Conservation (phyloP, 2,113 vertebrate species). For the Lophura nycthemera region DNA sequence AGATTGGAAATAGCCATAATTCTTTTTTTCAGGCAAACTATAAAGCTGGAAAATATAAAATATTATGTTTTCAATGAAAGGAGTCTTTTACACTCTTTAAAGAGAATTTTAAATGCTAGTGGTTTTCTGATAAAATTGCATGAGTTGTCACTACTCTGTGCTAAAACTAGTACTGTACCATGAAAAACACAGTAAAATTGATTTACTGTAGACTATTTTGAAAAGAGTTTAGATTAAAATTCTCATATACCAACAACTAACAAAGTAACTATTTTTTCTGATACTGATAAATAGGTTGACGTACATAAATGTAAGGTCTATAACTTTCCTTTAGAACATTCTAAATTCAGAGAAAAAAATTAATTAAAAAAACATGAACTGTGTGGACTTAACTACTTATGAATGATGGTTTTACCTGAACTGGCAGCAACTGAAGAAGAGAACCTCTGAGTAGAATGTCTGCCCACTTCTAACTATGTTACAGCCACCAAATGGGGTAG, state of each 20-base stretch:
- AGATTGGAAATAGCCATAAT: background rate
- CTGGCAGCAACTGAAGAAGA: background rate
- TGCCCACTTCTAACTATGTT: background rate
- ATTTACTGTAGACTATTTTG: background rate
- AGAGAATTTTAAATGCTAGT: background rate
- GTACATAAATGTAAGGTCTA: background rate
- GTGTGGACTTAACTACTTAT: background rate
- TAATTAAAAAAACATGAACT: background rate
- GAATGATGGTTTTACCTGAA: background rate
- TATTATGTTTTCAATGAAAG: background rate
- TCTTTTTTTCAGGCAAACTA: background rate
- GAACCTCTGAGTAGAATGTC: background rate
- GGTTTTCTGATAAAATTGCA: background rate
- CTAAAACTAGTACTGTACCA: background rate
- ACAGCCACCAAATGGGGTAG: background rate
- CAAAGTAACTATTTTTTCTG: background rate
- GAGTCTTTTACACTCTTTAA: background rate
- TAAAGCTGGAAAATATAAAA: background rate
- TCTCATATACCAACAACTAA: background rate
- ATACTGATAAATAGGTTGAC: background rate
- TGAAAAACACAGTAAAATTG: background rate
- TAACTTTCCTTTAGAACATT: background rate
- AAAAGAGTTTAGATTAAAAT: background rate
- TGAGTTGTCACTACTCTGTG: background rate
- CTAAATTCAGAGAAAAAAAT: background rate